A percentile compares a stretch with the other conserved stretches of the same genome.
Conservation (phyloP, 2,888 invertebrate species). For the Drosophila gaucha region DNA sequence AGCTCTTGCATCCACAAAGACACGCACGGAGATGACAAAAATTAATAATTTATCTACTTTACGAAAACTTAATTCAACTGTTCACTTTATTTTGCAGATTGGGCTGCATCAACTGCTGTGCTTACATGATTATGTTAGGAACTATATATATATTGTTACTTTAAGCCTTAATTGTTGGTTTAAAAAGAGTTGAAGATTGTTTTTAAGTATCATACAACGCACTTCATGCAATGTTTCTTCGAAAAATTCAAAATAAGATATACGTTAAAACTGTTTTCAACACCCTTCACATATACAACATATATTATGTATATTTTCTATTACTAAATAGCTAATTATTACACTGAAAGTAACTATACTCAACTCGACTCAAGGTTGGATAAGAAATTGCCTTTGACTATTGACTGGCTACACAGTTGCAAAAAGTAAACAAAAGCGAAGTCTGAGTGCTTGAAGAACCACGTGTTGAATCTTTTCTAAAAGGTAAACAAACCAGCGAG, state of each 20-base stretch:
- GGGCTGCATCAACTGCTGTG: too few relatives aligned
- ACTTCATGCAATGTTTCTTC: too few relatives aligned
- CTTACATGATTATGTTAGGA: too few relatives aligned
- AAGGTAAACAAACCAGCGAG: constrained; percentile 66
- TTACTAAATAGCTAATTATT: background rate
- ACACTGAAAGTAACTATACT: background rate
- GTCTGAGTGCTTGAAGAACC: constrained; percentile 17
- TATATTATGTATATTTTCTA: background rate
- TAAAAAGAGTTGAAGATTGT: too few relatives aligned
- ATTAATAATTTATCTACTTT: constrained; percentile 62
- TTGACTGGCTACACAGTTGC: background rate
- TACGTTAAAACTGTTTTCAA: too few relatives aligned
- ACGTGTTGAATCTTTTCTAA: constrained; percentile 52
- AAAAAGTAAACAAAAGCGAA: constrained; percentile 36
- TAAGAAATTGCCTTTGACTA: background rate
- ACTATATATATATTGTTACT: too few relatives aligned
- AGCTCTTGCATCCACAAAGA: background rate
- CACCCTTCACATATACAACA: background rate
- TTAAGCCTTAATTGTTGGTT: too few relatives aligned
- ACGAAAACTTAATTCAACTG: constrained; percentile 53
- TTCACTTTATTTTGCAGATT: too few relatives aligned
- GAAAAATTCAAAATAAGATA: too few relatives aligned
- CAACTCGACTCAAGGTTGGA: background rate
- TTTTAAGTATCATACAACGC: too few relatives aligned
- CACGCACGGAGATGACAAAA: constrained; percentile 20